A percentile compares a stretch with the other conserved stretches of the same genome.
Evolutionary conservation across 2,797 vertebrate genomes (phyloP).

Genomic region (Australoheros facetus): DNA sequence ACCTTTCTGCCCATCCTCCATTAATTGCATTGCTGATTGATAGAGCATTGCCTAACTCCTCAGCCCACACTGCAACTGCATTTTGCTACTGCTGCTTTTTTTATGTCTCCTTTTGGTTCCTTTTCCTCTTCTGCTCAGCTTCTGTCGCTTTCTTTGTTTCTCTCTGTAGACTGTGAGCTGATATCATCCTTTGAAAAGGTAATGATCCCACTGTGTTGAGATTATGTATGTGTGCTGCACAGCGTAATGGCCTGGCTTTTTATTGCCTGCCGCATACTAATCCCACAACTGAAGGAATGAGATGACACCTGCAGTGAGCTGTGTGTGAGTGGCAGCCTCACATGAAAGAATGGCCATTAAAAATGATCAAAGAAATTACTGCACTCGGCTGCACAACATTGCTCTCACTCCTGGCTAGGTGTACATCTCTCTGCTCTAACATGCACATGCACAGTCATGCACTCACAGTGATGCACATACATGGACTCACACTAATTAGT

Average conservation of each 20-base stretch:
- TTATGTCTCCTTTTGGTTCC: slow-evolving; percentile 61
- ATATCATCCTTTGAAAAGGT: slow-evolving; percentile 85
- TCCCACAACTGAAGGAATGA: slow-evolving; percentile 81
- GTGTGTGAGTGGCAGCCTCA: slow-evolving; percentile 77
- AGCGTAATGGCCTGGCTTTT: slow-evolving; percentile 81
- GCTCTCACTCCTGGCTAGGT: slow-evolving; percentile 76
- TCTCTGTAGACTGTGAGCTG: slow-evolving; percentile 75
- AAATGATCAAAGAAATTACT: slow-evolving; percentile 85
- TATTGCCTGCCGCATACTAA: slow-evolving; percentile 85
- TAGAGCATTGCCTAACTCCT: slow-evolving; percentile 49
- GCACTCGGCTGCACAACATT: slow-evolving; percentile 79
- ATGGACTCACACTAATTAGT: slow-evolving; percentile 74
- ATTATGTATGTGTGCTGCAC: slow-evolving; percentile 81
- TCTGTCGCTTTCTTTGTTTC: slow-evolving; percentile 67
- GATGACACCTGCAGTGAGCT: slow-evolving; percentile 83
- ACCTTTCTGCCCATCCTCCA: slow-evolving; percentile 38
- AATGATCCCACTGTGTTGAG: slow-evolving; percentile 84
- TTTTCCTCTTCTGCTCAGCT: slow-evolving; percentile 53
- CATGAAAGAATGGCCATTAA: slow-evolving; percentile 82
- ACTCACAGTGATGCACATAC: slow-evolving; percentile 29
- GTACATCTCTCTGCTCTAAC: slow-evolving; percentile 67
- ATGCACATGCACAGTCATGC: slow-evolving; percentile 32
- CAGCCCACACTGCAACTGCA: slow-evolving; percentile 38
- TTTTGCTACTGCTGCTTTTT: slow-evolving; percentile 49
- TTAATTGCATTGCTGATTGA: slow-evolving; percentile 70